Conservation (phyloP, 1,140 invertebrate species). For the Zaprionus inermis region DNA sequence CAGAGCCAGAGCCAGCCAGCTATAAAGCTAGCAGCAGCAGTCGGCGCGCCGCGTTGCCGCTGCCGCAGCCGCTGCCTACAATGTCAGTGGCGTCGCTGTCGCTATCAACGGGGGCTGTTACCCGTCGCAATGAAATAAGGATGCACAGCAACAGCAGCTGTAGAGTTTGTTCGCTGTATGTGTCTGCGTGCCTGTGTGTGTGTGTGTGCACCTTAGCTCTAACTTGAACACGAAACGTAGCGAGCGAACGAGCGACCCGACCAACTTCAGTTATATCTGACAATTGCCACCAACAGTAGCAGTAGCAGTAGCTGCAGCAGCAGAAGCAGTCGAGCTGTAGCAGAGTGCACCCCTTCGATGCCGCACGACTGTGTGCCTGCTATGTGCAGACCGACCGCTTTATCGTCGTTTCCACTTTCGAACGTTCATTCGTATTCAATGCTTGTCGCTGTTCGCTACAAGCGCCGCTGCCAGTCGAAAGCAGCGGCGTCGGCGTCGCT, state of each 20-base stretch:
- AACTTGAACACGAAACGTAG: neutral
- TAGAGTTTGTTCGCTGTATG: neutral
- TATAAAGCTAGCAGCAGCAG: constrained; percentile 66
- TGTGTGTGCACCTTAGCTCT: neutral
- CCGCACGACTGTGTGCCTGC: constrained; percentile 55
- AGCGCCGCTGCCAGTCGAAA: constrained; percentile 24
- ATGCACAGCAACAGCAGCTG: constrained; percentile 1
- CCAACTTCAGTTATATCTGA: constrained; percentile 39
- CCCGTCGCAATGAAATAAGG: neutral
- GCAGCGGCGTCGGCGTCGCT: constrained; percentile 40
- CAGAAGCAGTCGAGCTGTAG: constrained; percentile 2
- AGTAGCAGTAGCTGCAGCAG: neutral
- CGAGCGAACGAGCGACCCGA: constrained; percentile 7
- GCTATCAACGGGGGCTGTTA: neutral
- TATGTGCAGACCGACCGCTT: constrained; percentile 48
- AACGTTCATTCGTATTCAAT: constrained; percentile 61
- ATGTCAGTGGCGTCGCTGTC: constrained; percentile 55
- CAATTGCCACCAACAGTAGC: constrained; percentile 5
- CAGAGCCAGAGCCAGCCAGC: constrained; percentile 52
- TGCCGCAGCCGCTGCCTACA: constrained; percentile 32
- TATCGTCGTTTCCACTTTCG: constrained; percentile 52
- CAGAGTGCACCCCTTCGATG: constrained; percentile 61
- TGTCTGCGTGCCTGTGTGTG: neutral
- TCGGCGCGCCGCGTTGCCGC: constrained; percentile 14
- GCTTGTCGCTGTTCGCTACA: constrained; percentile 46